Conservation (phyloP, 2,113 vertebrate species). For the Corynorhinus townsendii region DNA sequence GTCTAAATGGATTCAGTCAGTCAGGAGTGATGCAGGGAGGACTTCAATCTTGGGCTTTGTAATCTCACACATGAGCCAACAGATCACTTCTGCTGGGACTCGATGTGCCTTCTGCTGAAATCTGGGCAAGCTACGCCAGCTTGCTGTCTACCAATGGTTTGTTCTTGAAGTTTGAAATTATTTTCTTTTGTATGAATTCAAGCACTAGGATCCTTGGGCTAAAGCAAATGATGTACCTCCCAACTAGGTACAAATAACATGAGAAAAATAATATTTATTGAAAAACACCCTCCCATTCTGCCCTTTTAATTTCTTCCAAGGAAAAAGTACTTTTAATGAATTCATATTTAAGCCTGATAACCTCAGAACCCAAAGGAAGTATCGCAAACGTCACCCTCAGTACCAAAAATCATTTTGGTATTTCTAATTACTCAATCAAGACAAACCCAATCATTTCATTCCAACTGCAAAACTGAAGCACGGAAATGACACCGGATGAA, state of each 20-base stretch:
- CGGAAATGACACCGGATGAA: neutral
- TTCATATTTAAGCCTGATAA: neutral
- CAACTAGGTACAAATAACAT: neutral
- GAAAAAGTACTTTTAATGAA: neutral
- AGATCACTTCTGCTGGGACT: constrained; percentile 56
- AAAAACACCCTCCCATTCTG: neutral
- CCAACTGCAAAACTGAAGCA: neutral
- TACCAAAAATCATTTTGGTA: neutral
- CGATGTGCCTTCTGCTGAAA: constrained; percentile 59
- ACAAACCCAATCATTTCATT: neutral
- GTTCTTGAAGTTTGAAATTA: constrained; percentile 56
- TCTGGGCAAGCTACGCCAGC: constrained; percentile 47
- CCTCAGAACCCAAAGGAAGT: neutral
- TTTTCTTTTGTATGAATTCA: constrained; percentile 51
- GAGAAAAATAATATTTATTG: neutral
- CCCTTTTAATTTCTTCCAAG: constrained; percentile 10
- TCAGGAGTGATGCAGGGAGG: constrained; percentile 78
- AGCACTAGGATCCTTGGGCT: constrained; percentile 36
- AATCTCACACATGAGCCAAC: constrained; percentile 75
- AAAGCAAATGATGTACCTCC: neutral
- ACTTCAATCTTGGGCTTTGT: constrained; percentile 77
- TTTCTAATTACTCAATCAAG: constrained; percentile 1
- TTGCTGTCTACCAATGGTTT: constrained; percentile 39
- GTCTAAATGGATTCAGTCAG: constrained; percentile 80
- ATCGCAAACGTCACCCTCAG: neutral